phyloP scores from a whole-genome alignment of 2,888 invertebrate species.

The Acrobeloides nanus region DNA sequence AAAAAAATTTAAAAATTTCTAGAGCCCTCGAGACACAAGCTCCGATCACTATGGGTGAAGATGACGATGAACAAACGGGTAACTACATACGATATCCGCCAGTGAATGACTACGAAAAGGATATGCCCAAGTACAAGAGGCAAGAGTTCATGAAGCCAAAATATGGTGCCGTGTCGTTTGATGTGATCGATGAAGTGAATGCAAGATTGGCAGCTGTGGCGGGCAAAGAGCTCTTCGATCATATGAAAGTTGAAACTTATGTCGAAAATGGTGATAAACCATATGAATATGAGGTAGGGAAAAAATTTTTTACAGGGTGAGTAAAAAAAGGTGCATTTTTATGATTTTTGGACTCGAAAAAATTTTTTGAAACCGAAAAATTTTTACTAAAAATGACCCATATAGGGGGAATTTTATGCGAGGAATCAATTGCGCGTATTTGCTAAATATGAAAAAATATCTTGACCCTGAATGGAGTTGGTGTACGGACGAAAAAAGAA shows the following conservation, averaged over 20 bases:
- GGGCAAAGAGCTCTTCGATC: slow-evolving; percentile 24
- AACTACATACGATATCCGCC: slow-evolving; percentile 21
- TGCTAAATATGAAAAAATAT: no score
- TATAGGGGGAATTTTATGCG: no score
- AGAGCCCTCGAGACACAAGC: slow-evolving; percentile 46
- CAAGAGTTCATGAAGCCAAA: slow-evolving; percentile 54
- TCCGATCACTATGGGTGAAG: slow-evolving; percentile 52
- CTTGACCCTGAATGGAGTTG: no score
- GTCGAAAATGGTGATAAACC: slow-evolving; percentile 24
- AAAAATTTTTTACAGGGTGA: not conserved
- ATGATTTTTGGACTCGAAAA: not conserved
- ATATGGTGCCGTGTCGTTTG: slow-evolving; percentile 50
- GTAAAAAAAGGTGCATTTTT: not conserved
- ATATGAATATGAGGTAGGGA: not conserved
- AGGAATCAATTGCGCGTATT: no score
- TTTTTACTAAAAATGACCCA: no score
- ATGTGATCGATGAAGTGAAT: slow-evolving; percentile 52
- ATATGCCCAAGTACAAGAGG: slow-evolving; percentile 53
- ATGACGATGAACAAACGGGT: slow-evolving; percentile 52
- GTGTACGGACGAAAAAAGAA: no score
- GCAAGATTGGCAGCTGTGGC: slow-evolving; percentile 48
- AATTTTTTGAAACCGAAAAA: slow-evolving; percentile 3
- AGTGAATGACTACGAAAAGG: slow-evolving; percentile 9
- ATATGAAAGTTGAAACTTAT: slow-evolving; percentile 33
- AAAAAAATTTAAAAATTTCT: slow-evolving; percentile 16